A percentile compares a stretch with the other conserved stretches of the same genome.
phyloP scores from a whole-genome alignment of 64 coral and sea anemone genomes.

The Montipora efflorescens region DNA sequence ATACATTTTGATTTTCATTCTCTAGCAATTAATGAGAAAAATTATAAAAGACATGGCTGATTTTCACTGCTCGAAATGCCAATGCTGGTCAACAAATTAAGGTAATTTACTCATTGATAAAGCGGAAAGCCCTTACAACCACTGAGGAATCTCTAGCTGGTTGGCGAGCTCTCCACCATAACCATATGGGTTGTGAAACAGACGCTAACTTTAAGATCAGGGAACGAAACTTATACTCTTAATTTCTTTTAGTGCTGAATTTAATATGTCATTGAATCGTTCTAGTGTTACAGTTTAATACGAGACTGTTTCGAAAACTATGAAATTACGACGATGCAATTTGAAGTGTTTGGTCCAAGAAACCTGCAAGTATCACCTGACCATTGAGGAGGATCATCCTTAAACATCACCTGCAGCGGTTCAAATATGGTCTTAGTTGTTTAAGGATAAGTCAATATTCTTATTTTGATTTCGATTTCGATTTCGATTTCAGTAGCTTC shows the following conservation, averaged over 20 bases:
- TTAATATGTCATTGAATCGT: too few species aligned
- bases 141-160: too few species aligned
- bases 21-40: not conserved
- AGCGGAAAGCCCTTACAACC: too few species aligned
- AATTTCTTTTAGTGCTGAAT: not conserved
- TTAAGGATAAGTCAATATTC: not conserved
- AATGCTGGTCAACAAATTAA: not conserved
- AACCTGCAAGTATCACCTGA: not conserved
- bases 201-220: too few species aligned
- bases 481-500: too few species aligned
- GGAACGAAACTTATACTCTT: not conserved
- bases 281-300: not conserved
- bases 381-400: not conserved
- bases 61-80: not conserved
- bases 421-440: not conserved
- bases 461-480: not conserved
- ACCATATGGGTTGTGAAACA: too few species aligned
- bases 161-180: too few species aligned
- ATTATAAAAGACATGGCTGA: not conserved
- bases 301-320: not conserved
- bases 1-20: not conserved
- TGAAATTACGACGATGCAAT: not conserved
- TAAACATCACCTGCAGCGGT: not conserved
- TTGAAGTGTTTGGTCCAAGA: not conserved
- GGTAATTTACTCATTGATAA: not conserved